phyloP scores from a whole-genome alignment of 2,797 vertebrate genomes.

The Lateolabrax maculatus region DNA sequence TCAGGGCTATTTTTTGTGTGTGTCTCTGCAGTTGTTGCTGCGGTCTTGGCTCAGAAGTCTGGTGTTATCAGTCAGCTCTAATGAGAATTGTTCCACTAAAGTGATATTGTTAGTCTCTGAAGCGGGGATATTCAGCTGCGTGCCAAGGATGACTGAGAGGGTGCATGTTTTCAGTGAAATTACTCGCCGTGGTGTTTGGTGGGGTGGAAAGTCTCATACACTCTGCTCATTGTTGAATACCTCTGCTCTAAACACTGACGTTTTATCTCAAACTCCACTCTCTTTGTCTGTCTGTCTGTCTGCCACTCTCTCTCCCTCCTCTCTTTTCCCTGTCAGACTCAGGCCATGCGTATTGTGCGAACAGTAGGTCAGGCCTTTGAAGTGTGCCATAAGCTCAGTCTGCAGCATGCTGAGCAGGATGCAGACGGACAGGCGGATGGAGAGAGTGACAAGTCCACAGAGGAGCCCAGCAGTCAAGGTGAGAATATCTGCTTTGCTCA shows the following conservation, averaged over 20 bases:
- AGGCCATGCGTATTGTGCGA: conserved; percentile 90
- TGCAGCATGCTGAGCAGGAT: conserved; percentile 88
- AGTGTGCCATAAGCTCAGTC: conserved; percentile 92
- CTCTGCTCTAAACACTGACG: background rate
- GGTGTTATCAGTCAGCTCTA: conserved; percentile 21
- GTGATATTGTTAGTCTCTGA: conserved; percentile 16
- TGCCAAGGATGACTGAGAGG: background rate
- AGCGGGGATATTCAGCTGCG: background rate
- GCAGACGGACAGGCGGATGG: conserved; percentile 86
- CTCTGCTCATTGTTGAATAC: background rate
- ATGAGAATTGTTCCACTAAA: conserved; percentile 26
- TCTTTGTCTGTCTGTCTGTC: conserved; percentile 1
- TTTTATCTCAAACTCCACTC: background rate
- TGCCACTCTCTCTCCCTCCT: background rate
- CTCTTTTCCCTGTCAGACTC: conserved; percentile 78
- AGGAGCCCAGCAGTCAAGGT: conserved; percentile 85
- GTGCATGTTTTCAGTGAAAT: conserved; percentile 5
- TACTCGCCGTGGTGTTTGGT: background rate
- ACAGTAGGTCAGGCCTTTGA: conserved; percentile 92
- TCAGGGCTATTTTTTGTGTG: conserved; percentile 1
- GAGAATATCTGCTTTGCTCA: conserved; percentile 36
- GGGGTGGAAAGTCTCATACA: background rate
- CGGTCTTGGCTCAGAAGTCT: conserved; percentile 9
- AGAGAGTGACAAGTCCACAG: conserved; percentile 85
- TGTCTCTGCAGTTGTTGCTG: background rate